Percentiles rank a stretch among this genome's conserved stretches.
Conservation (phyloP, 64 coral and sea anemone genomes). For the Montipora foliosa region DNA sequence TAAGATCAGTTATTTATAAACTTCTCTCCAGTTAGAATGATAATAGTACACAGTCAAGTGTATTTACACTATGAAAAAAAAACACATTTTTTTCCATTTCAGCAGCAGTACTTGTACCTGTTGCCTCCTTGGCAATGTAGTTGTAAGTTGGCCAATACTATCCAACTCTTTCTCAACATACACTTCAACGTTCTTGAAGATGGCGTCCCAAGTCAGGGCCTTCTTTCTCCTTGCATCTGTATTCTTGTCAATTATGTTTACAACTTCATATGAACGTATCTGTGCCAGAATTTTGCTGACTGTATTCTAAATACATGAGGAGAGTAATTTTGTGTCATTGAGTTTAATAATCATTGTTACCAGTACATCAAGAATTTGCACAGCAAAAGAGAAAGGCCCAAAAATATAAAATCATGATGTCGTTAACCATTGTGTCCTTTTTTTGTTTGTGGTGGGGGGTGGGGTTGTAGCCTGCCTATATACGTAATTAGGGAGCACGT, state of each 20-base stretch:
- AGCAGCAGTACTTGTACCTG: not conserved
- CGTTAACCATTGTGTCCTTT: too few relatives aligned
- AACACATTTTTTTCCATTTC: too few relatives aligned
- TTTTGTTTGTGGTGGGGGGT: too few relatives aligned
- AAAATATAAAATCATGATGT: too few relatives aligned
- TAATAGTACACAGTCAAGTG: too few relatives aligned
- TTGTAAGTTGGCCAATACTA: not conserved
- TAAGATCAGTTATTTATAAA: too few relatives aligned
- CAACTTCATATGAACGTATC: not conserved
- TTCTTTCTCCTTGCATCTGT: constrained; percentile 50
- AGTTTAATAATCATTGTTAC: not conserved
- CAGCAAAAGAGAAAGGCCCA: too few relatives aligned
- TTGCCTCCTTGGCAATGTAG: not conserved
- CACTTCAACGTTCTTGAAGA: constrained; percentile 21
- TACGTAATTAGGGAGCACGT: too few relatives aligned
- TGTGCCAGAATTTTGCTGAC: not conserved
- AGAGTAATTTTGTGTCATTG: not conserved
- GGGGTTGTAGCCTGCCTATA: too few relatives aligned
- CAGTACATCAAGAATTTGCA: not conserved
- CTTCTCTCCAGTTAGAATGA: too few relatives aligned
- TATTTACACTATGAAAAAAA: too few relatives aligned
- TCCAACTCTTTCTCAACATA: constrained; percentile 57
- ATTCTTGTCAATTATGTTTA: constrained; percentile 50
- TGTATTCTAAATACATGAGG: not conserved
- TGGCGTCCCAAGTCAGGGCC: constrained; percentile 49